phyloP scores from a whole-genome alignment of 2,113 vertebrate species.

The Phalacrocorax pelagicus region DNA sequence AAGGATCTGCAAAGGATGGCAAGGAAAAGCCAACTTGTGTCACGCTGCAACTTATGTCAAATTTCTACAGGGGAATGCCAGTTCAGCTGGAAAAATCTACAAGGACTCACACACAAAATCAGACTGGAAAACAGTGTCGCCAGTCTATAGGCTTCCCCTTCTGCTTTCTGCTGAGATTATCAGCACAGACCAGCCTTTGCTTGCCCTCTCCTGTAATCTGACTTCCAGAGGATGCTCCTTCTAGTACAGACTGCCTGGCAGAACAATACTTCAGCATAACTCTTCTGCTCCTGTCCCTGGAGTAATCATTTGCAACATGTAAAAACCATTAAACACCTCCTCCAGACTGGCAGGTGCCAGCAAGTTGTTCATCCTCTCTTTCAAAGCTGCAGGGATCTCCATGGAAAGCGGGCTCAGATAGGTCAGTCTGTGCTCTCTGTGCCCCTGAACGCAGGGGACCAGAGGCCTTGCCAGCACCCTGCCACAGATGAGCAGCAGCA shows the following conservation, averaged over 20 bases:
- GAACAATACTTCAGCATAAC: not conserved
- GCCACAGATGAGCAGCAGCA: not conserved
- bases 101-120: not conserved
- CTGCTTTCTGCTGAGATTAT: not conserved
- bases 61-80: not conserved
- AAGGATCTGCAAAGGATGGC: not conserved
- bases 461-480: not conserved
- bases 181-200: not conserved
- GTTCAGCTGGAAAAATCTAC: not conserved
- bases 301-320: not conserved
- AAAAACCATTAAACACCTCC: not conserved
- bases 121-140: not conserved
- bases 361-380: not conserved
- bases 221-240: not conserved
- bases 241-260: not conserved
- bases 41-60: not conserved
- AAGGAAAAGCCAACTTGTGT: not conserved
- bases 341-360: not conserved
- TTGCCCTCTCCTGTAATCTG: not conserved
- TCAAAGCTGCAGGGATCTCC: not conserved
- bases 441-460: not conserved
- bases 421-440: fast-evolving
- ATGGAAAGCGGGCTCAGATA: fast-evolving
- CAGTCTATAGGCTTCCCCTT: not conserved
- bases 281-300: not conserved